These are phyloP conservation scores for Columba janthina DNA, from an alignment of 2,113 vertebrate genomes.

Conservation along the genomic window DNA sequence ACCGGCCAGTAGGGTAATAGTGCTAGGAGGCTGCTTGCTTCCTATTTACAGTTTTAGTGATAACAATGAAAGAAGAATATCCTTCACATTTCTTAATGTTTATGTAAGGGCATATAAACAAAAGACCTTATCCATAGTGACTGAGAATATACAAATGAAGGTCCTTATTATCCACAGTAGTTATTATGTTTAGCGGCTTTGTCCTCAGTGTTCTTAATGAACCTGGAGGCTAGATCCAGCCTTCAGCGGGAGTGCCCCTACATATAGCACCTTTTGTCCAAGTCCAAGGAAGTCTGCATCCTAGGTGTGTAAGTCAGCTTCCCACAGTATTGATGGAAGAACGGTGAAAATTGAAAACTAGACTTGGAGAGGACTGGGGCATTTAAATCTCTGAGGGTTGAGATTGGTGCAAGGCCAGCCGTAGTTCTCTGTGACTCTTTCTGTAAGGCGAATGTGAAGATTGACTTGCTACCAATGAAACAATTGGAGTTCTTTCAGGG, in stretches of 20 bases:
- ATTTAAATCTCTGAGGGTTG: neutral
- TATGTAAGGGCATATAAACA: neutral
- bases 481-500: neutral
- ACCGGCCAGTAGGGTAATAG: neutral
- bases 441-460: neutral
- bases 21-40: neutral
- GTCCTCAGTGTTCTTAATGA: neutral
- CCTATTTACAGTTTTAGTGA: neutral
- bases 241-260: neutral
- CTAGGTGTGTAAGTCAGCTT: neutral
- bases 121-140: neutral
- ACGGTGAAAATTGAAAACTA: neutral
- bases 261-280: neutral
- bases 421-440: neutral
- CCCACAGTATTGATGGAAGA: neutral
- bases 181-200: neutral
- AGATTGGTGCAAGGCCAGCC: neutral
- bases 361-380: neutral
- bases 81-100: neutral
- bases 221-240: neutral
- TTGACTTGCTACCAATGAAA: neutral
- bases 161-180: neutral
- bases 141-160: neutral
- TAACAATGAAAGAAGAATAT: neutral
- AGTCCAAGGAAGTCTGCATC: neutral